phyloP scores from a whole-genome alignment of 2,888 invertebrate genomes.

The Parapristionchus giblindavisi region DNA sequence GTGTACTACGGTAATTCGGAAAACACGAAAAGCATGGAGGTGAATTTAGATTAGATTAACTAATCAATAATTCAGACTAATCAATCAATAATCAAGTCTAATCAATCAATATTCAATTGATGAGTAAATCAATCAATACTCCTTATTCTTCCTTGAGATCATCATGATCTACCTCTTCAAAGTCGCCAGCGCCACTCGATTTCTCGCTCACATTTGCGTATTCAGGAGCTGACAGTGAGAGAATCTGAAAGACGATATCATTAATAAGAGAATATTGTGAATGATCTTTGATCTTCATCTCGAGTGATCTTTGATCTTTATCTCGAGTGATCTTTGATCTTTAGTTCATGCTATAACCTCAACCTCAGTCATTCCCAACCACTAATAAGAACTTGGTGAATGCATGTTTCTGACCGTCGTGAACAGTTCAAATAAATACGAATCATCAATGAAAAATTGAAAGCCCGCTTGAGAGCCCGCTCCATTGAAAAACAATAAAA shows the following conservation, averaged over 20 bases:
- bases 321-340: too few species aligned
- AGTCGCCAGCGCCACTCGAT: conserved; percentile 27
- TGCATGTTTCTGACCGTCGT: too few species aligned
- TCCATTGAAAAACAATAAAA: too few species aligned
- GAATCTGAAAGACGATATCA: too few species aligned
- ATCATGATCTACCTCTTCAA: conserved; percentile 20
- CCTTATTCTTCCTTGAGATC: conserved; percentile 30
- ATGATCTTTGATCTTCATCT: not conserved
- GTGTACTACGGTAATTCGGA: not conserved
- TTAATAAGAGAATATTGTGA: too few species aligned
- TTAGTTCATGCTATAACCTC: too few species aligned
- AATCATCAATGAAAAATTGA: too few species aligned
- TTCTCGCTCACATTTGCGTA: conserved; percentile 1
- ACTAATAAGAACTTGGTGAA: too few species aligned
- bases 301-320: too few species aligned
- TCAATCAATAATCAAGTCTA: not conserved
- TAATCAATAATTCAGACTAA: conserved; percentile 7
- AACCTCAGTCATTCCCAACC: too few species aligned
- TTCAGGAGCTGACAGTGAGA: conserved; percentile 23
- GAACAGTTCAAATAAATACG: too few species aligned
- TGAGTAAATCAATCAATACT: not conserved
- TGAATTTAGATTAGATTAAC: conserved; percentile 22
- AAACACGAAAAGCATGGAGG: not conserved
- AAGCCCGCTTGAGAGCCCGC: too few species aligned
- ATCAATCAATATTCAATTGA: conserved; percentile 12